phyloP scores from a whole-genome alignment of 2,888 invertebrate species.

The Microplitis deprimator region DNA sequence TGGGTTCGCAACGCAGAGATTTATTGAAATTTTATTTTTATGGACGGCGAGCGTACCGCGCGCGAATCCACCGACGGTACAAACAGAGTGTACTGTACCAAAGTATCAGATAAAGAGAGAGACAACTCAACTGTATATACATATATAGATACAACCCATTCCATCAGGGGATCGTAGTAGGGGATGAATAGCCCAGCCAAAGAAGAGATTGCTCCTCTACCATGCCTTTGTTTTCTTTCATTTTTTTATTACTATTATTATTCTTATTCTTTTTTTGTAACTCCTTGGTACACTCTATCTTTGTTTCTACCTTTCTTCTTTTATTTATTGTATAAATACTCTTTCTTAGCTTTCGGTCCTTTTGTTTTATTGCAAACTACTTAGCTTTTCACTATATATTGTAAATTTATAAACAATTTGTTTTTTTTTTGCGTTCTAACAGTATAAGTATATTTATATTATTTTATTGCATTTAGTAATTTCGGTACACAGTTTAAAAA shows the following conservation, averaged over 20 bases:
- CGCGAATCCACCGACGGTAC: slow-evolving; percentile 34
- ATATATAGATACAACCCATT: slow-evolving; percentile 42
- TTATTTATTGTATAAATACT: slow-evolving; percentile 43
- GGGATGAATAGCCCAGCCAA: slow-evolving; percentile 45
- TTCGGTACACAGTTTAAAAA: no score
- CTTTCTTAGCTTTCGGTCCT: slow-evolving; percentile 25
- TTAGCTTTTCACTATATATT: slow-evolving; percentile 33
- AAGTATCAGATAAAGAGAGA: background rate
- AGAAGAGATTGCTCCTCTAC: slow-evolving; percentile 54
- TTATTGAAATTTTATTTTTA: slow-evolving; percentile 73
- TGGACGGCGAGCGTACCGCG: slow-evolving; percentile 63
- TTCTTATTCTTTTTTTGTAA: background rate
- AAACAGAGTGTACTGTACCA: slow-evolving; percentile 7
- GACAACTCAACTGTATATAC: slow-evolving; percentile 6
- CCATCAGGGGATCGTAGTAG: slow-evolving; percentile 47
- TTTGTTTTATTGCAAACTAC: slow-evolving; percentile 32
- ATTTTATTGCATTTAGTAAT: no score
- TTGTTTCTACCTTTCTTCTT: slow-evolving; percentile 32
- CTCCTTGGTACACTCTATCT: slow-evolving; percentile 28
- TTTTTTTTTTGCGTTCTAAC: slow-evolving; percentile 16
- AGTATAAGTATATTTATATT: no score
- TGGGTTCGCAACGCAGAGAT: slow-evolving; percentile 64
- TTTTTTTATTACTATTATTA: slow-evolving; percentile 6
- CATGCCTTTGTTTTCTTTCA: slow-evolving; percentile 43
- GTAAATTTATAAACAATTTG: slow-evolving; percentile 33